Evolutionary conservation across 2,888 invertebrate species (phyloP).

Genomic region (Athalia circularis): DNA sequence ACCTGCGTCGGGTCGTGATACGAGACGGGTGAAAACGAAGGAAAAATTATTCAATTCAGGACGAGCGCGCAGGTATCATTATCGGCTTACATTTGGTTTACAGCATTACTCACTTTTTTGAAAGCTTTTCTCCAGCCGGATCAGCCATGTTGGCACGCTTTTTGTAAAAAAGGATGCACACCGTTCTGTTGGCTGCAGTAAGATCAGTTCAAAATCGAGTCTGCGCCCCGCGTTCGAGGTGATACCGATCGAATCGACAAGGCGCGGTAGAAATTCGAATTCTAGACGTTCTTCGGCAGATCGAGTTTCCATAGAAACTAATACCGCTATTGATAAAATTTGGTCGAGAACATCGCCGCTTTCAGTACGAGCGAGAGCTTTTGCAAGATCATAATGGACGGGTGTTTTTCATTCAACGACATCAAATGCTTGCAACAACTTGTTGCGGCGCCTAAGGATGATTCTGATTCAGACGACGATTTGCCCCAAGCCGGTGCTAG

Average conservation of each 20-base stretch:
- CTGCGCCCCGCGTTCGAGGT: not conserved
- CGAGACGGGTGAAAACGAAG: not conserved
- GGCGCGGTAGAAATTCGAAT: conserved; percentile 28
- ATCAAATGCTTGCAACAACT: conserved; percentile 67
- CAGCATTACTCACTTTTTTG: conserved; percentile 80
- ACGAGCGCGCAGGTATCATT: not conserved
- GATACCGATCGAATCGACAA: not conserved
- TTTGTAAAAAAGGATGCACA: conserved; percentile 46
- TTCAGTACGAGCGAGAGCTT: not conserved
- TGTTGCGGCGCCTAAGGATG: conserved; percentile 61
- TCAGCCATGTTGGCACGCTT: conserved; percentile 77
- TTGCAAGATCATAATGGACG: conserved; percentile 59
- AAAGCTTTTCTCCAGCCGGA: conserved; percentile 77
- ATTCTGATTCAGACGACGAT: conserved; percentile 67
- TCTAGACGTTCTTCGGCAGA: not conserved
- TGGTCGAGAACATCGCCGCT: not conserved
- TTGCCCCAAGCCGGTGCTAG: conserved; percentile 64
- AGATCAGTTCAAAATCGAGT: not conserved
- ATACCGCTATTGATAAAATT: conserved; percentile 24
- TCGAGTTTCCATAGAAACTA: conserved; percentile 36
- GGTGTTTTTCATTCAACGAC: conserved; percentile 62
- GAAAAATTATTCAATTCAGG: not conserved
- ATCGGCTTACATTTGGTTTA: not conserved
- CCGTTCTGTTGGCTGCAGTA: conserved; percentile 26
- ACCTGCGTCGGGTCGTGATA: too few relatives aligned